A percentile compares a stretch with the other conserved stretches of the same genome.
phyloP scores from a whole-genome alignment of 2,797 vertebrate genomes.

The Gouania willdenowi region DNA sequence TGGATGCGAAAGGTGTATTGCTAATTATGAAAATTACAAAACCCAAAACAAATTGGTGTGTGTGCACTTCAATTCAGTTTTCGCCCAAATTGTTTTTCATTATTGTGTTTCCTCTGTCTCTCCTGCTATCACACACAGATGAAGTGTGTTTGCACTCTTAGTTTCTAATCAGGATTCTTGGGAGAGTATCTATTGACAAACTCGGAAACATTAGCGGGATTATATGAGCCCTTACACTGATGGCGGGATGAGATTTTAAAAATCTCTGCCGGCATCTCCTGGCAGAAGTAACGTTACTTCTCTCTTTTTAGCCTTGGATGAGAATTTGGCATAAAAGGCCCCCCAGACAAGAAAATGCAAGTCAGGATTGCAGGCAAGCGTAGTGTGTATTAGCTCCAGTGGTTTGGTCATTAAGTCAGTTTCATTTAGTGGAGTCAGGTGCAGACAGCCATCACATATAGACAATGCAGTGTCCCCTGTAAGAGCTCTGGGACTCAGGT shows the following conservation, averaged over 20 bases:
- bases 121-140: conserved; percentile 2
- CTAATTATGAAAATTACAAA: conserved; percentile 78
- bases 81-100: conserved; percentile 27
- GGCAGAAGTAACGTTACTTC: conserved; percentile 48
- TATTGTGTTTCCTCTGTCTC: conserved; percentile 5
- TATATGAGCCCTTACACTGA: conserved; percentile 55
- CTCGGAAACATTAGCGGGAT: conserved; percentile 50
- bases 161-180: conserved; percentile 52
- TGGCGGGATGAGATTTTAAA: conserved; percentile 54
- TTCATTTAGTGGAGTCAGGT: conserved; percentile 56
- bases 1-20: conserved; percentile 67
- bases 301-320: conserved; percentile 28
- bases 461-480: conserved; percentile 61
- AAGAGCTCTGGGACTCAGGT: conserved; percentile 57
- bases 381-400: conserved; percentile 32
- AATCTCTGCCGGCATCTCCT: conserved; percentile 49
- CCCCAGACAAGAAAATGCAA: conserved; percentile 10
- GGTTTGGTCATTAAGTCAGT: conserved; percentile 60
- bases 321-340: conserved; percentile 42
- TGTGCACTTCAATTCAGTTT: conserved; percentile 29
- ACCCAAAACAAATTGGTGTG: conserved; percentile 63
- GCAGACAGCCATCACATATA: conserved; percentile 54
- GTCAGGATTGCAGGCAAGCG: conserved; percentile 15
- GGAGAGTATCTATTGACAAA: conserved; percentile 49
- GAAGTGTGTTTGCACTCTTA: conserved; percentile 34